Evolutionary conservation across 2,888 invertebrate species (phyloP), one percentile per base, ranked within the genome.

Genomic region (Dicyrtomina minuta): DNA sequence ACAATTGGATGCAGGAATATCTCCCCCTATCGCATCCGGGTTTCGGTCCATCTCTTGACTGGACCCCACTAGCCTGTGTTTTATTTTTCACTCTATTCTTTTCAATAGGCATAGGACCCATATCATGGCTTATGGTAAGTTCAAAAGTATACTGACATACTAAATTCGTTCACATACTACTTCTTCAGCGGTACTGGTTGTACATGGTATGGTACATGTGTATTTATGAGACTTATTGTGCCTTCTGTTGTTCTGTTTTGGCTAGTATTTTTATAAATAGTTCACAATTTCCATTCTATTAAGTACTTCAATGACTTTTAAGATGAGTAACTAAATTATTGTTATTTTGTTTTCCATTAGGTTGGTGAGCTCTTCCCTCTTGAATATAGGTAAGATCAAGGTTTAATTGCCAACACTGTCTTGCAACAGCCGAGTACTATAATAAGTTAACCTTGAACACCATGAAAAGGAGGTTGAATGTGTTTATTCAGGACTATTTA

Each of bases 101-200:
- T 81, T 90, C 91, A n/a, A 83, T 92, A 77, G 92, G 92, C 65
- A 91, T 92, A 83, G 92, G 91, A 81, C 92, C 93, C 41, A 92
- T 93, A 80, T 92, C 92, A 41, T 91, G 91, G 90, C 83, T 93
- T 73, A 84, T 92, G 79, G 80, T 66, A 46, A 56, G 24, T 22
- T 2, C 8, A 66, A 39, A 53, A 13, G 20, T 20, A 51, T 20
- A 24, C 51, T 51, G 17, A 51, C 51, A 51, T 51, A 20, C 6
- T 51, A 51, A 51, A 51, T 51, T 51, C 10, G 13, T 15, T 43
- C 43, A 12, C 13, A 10, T 15, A n/a, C n/a, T n/a, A n/a, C n/a
- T n/a, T n/a, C n/a, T n/a, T n/a, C n/a, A n/a, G n/a, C n/a, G n/a
- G n/a, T n/a, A n/a, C n/a, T n/a, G n/a, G n/a, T n/a, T n/a, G n/a